These are phyloP conservation scores for Vulpes vulpes DNA, from an alignment of 2,113 vertebrate species.

Conservation along the genomic window DNA sequence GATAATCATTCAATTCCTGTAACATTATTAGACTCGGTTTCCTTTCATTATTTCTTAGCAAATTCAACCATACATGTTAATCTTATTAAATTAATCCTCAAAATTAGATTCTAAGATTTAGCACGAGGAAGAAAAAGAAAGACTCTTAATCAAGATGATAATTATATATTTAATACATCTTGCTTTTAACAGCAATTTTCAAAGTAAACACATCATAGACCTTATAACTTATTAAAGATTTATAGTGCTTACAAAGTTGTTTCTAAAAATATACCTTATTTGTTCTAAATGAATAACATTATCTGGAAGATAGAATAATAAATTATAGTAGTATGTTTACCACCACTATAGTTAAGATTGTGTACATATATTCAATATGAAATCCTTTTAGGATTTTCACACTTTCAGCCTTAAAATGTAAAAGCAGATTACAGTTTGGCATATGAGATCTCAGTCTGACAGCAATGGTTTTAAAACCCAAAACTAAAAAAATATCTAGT, in stretches of 20 bases:
- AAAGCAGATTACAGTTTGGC: conserved; percentile 60
- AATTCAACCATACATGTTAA: conserved; percentile 54
- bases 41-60: conserved; percentile 53
- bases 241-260: conserved; percentile 86
- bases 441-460: conserved; percentile 55
- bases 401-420: conserved; percentile 75
- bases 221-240: conserved; percentile 86
- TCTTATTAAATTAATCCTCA: conserved; percentile 50
- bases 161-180: conserved; percentile 87
- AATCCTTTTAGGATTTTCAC: conserved; percentile 74
- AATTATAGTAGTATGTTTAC: conserved; percentile 81
- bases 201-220: conserved; percentile 85
- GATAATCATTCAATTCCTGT: conserved; percentile 28
- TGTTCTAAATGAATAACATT: conserved; percentile 82
- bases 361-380: conserved; percentile 72
- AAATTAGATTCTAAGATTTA: conserved; percentile 51
- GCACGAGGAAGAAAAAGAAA: conserved; percentile 77
- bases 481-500: conserved; percentile 67
- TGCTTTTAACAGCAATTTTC: conserved; percentile 88
- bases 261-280: conserved; percentile 88
- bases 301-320: conserved; percentile 84
- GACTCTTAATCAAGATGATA: conserved; percentile 78
- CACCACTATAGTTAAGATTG: conserved; percentile 79
- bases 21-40: neutral
- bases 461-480: conserved; percentile 64